These are phyloP conservation scores for Ploceus nigricollis DNA, from an alignment of 2,113 vertebrate genomes.

Conservation along the genomic window DNA sequence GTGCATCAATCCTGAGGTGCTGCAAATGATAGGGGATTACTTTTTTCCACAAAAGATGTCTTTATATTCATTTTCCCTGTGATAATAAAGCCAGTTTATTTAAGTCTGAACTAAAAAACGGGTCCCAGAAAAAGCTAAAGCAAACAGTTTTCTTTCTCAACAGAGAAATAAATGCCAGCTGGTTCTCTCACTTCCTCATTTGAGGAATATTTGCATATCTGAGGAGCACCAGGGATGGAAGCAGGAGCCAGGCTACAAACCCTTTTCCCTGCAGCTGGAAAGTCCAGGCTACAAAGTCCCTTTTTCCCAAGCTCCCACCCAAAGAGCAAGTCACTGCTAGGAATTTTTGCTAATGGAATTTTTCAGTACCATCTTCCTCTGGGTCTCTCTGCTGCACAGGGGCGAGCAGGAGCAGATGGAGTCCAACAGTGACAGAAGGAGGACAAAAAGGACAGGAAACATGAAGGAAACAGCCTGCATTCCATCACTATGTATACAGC, in stretches of 20 bases:
- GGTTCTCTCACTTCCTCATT: neutral
- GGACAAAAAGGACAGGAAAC: neutral
- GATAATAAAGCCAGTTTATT: neutral
- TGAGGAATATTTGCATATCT: neutral
- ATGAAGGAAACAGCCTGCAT: neutral
- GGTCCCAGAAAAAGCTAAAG: neutral
- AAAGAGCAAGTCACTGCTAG: neutral
- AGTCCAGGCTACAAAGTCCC: neutral
- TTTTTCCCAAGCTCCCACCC: neutral
- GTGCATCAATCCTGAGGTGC: neutral
- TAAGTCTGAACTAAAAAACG: neutral
- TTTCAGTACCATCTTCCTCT: neutral
- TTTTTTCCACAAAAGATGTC: neutral
- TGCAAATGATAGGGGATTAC: neutral
- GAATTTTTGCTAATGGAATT: neutral
- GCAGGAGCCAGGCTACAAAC: neutral
- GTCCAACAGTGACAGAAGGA: neutral
- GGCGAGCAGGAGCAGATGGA: neutral
- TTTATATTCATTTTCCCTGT: accelerated
- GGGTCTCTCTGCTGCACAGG: neutral
- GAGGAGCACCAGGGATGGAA: neutral
- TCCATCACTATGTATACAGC: accelerated
- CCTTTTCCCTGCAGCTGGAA: neutral
- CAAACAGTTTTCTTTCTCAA: neutral
- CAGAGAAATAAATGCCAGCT: neutral